Conservation (phyloP, 2,113 vertebrate species). For the Bambusicola thoracicus region DNA sequence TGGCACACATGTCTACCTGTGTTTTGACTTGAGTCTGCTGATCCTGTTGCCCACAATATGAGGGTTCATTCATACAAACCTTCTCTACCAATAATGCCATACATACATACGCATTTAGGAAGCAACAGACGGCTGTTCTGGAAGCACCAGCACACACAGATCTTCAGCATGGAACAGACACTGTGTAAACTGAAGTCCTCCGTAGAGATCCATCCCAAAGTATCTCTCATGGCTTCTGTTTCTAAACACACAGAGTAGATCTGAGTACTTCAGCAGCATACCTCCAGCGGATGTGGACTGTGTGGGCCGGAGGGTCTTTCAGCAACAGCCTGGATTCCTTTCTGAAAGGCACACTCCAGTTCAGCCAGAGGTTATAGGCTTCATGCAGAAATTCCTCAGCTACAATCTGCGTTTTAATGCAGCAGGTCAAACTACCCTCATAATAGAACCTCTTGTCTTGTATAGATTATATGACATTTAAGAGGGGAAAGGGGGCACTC, state of each 20-base stretch:
- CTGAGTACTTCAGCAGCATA: neutral
- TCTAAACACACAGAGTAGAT: neutral
- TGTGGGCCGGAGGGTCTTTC: conserved; percentile 41
- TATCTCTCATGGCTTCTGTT: conserved; percentile 32
- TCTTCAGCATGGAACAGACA: neutral
- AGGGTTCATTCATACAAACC: neutral
- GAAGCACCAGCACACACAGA: neutral
- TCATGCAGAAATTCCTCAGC: conserved; percentile 62
- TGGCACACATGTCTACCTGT: no score
- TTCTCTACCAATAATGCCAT: neutral
- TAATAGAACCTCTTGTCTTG: conserved; percentile 65
- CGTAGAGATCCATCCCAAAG: neutral
- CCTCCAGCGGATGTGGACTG: conserved; percentile 37
- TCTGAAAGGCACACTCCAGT: conserved; percentile 64
- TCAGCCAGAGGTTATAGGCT: conserved; percentile 69
- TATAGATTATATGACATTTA: conserved; percentile 58
- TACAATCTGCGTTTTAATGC: conserved; percentile 51
- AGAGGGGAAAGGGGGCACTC: conserved; percentile 52
- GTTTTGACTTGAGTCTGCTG: neutral
- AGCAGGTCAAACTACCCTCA: conserved; percentile 57
- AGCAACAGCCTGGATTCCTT: conserved; percentile 56
- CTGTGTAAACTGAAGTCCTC: neutral
- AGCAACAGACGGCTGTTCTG: neutral
- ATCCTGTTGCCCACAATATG: neutral
- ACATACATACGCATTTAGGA: neutral